A percentile compares a stretch with the other conserved stretches of the same genome.
Conservation (phyloP, 2,888 invertebrate species). For the Apodemia mormo region DNA sequence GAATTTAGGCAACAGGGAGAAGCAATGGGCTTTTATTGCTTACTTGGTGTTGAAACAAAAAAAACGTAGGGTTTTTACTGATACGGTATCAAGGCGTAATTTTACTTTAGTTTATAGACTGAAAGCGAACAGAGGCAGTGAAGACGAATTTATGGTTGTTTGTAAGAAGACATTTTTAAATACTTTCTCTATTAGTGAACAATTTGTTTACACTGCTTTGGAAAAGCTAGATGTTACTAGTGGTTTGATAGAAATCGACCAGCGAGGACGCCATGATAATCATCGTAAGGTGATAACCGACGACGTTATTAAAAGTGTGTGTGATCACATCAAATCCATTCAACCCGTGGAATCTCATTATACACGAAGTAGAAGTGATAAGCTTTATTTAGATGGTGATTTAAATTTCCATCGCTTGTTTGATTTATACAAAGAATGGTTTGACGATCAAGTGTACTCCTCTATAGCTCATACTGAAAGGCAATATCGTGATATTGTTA, state of each 20-base stretch:
- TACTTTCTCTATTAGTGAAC: too few relatives aligned
- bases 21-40: not conserved
- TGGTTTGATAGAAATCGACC: slow-evolving; percentile 1
- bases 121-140: not conserved
- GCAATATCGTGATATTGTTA: slow-evolving; percentile 5
- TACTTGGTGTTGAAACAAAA: not conserved
- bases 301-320: slow-evolving; percentile 28
- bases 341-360: slow-evolving; percentile 30
- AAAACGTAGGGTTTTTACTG: not conserved
- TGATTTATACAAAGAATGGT: not conserved
- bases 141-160: not conserved
- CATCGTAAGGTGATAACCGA: slow-evolving; percentile 17
- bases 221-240: not conserved
- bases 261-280: slow-evolving; percentile 1
- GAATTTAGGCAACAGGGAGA: not conserved
- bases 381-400: not conserved
- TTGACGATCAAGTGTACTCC: not conserved
- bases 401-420: not conserved
- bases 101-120: slow-evolving; percentile 10
- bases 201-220: not conserved
- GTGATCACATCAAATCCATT: slow-evolving; percentile 30
- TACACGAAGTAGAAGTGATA: not conserved
- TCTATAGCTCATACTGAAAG: not conserved
- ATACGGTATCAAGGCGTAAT: not conserved
- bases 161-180: too few relatives aligned